Conservation (phyloP, 2,888 invertebrate species). For the Ichneumoninae sp. region DNA sequence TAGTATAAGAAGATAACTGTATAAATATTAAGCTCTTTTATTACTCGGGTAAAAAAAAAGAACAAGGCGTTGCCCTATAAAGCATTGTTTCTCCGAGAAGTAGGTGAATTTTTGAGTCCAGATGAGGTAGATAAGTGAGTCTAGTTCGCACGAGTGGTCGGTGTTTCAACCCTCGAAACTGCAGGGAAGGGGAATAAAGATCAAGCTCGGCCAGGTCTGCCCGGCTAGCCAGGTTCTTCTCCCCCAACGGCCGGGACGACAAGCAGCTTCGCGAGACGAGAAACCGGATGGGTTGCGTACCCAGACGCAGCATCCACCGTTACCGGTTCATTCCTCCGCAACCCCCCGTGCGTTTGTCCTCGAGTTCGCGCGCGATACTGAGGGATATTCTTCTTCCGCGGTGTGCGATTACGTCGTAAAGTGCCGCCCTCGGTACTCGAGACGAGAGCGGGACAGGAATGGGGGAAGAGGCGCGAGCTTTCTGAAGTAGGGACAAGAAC, state of each 20-base stretch:
- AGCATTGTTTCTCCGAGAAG: background rate
- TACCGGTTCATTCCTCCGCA: background rate
- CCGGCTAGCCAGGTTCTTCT: background rate
- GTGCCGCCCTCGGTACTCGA: constrained; percentile 36
- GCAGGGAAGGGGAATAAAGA: background rate
- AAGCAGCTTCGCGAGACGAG: constrained; percentile 67
- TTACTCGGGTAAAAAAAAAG: constrained; percentile 28
- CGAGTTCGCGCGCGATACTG: constrained; percentile 12
- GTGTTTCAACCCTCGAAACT: constrained; percentile 31
- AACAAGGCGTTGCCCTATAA: constrained; percentile 9
- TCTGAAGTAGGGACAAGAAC: background rate
- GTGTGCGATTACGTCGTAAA: constrained; percentile 50
- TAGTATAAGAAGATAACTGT: too few species aligned
- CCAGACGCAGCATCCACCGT: constrained; percentile 7
- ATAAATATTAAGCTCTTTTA: too few species aligned
- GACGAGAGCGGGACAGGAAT: constrained; percentile 32
- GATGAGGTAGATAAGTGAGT: constrained; percentile 15
- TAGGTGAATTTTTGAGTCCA: constrained; percentile 22
- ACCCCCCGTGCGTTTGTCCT: background rate
- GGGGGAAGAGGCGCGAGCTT: background rate
- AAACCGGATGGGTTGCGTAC: constrained; percentile 70
- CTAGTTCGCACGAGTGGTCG: constrained; percentile 23
- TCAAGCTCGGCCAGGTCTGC: background rate
- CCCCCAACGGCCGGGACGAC: constrained; percentile 33
- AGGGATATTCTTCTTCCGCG: constrained; percentile 40